Evolutionary conservation across 2,888 invertebrate genomes (phyloP).

Genomic region (Sminthurides aquaticus): DNA sequence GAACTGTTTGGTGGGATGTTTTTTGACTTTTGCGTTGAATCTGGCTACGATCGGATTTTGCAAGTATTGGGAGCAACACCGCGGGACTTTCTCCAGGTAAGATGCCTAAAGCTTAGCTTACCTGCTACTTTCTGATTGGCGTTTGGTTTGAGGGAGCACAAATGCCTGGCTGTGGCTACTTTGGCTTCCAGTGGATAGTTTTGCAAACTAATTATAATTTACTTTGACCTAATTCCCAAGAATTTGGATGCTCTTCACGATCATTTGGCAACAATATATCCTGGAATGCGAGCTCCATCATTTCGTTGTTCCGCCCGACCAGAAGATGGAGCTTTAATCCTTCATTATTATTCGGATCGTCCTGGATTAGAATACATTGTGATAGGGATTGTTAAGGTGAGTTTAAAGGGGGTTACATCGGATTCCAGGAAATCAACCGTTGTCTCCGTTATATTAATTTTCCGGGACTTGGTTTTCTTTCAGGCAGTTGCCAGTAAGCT

Average conservation of each 20-base stretch:
- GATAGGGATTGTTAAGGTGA: slow-evolving; percentile 90
- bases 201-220: too few species aligned
- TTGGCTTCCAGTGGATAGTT: too few species aligned
- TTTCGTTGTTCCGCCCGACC: slow-evolving; percentile 87
- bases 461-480: too few species aligned
- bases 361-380: slow-evolving; percentile 91
- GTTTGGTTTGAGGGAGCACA: too few species aligned
- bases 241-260: slow-evolving; percentile 94
- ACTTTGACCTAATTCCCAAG: too few species aligned
- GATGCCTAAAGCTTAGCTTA: slow-evolving; percentile 15
- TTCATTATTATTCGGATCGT: slow-evolving; percentile 94
- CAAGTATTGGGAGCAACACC: slow-evolving; percentile 91
- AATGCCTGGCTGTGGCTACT: too few species aligned
- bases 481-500: slow-evolving; percentile 89
- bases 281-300: slow-evolving; percentile 90
- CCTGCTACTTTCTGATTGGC: too few species aligned
- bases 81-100: slow-evolving; percentile 84
- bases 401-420: too few species aligned
- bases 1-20: slow-evolving; percentile 90
- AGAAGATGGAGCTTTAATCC: slow-evolving; percentile 77
- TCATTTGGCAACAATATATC: slow-evolving; percentile 85
- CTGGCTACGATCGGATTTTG: slow-evolving; percentile 92
- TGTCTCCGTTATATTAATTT: too few species aligned
- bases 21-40: slow-evolving; percentile 92
- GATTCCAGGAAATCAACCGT: too few species aligned